Evolutionary conservation across 2,888 invertebrate species (phyloP).

Genomic region (Eupithecia exiguata): DNA sequence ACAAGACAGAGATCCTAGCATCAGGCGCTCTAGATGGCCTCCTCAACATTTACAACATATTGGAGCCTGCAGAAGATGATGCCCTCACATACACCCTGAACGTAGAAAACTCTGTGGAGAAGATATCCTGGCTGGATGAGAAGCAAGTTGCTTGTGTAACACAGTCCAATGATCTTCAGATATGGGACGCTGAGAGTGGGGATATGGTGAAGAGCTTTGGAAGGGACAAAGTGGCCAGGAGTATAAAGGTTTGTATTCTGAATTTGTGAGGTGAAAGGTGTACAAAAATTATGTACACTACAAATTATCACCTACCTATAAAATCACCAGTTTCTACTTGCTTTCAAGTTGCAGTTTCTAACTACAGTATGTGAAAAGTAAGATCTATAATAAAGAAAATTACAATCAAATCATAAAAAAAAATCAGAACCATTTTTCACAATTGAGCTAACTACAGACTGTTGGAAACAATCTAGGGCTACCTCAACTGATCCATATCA

Average conservation of each 20-base stretch:
- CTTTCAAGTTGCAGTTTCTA: background rate
- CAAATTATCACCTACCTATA: no score
- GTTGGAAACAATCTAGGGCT: no score
- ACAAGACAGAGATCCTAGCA: slow-evolving; percentile 86
- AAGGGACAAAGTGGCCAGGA: slow-evolving; percentile 84
- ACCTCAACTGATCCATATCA: no score
- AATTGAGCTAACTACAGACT: no score
- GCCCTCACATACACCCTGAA: slow-evolving; percentile 91
- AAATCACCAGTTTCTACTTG: background rate
- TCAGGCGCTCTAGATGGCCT: slow-evolving; percentile 93
- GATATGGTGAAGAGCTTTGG: slow-evolving; percentile 83
- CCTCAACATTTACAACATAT: slow-evolving; percentile 92
- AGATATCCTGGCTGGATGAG: slow-evolving; percentile 82
- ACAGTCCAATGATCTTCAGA: slow-evolving; percentile 86
- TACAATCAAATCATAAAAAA: no score
- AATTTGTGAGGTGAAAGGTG: background rate
- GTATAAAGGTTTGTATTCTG: slow-evolving; percentile 76
- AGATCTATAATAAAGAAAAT: no score
- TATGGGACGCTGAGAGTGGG: slow-evolving; percentile 87
- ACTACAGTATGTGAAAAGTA: background rate
- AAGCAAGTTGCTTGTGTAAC: slow-evolving; percentile 86
- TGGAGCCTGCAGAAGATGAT: slow-evolving; percentile 89
- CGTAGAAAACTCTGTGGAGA: slow-evolving; percentile 89
- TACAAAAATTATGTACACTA: no score
- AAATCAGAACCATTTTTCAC: no score